Conservation (phyloP, 1,140 invertebrate genomes). For the Holcopasites calliopsidis region DNA sequence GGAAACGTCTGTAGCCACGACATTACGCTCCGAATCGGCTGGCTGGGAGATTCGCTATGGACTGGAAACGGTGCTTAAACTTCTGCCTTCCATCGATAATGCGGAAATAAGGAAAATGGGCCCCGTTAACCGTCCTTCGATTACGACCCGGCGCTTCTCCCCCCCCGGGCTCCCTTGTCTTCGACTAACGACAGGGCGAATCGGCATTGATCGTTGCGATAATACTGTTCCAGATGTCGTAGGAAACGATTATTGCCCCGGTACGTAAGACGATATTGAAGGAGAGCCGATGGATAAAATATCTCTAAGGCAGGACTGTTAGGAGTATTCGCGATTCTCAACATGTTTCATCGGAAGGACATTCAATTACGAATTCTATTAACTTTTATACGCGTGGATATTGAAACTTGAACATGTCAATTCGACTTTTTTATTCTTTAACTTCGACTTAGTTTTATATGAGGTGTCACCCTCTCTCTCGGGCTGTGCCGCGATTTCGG, state of each 20-base stretch:
- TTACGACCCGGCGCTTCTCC: not conserved
- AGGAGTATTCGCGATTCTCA: no score
- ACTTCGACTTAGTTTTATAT: no score
- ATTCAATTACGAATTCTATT: no score
- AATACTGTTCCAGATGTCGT: not conserved
- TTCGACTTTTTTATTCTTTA: no score
- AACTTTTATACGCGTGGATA: no score
- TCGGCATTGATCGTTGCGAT: not conserved
- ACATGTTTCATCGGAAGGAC: no score
- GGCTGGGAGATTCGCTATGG: not conserved
- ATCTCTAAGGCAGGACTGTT: no score
- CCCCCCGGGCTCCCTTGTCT: not conserved
- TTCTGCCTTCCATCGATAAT: not conserved
- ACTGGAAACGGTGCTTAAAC: not conserved
- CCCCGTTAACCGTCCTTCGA: not conserved
- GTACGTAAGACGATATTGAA: no score
- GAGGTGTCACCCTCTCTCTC: no score
- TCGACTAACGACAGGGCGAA: not conserved
- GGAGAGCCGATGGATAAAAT: no score
- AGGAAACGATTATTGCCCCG: not conserved
- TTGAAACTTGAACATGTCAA: no score
- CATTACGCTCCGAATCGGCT: not conserved
- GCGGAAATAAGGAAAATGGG: not conserved
- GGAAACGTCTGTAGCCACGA: not conserved
- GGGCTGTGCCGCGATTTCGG: no score